Percentiles rank a stretch among this genome's conserved stretches.
Conservation (phyloP, 2,113 vertebrate species). For the Macquaria ambigua region DNA sequence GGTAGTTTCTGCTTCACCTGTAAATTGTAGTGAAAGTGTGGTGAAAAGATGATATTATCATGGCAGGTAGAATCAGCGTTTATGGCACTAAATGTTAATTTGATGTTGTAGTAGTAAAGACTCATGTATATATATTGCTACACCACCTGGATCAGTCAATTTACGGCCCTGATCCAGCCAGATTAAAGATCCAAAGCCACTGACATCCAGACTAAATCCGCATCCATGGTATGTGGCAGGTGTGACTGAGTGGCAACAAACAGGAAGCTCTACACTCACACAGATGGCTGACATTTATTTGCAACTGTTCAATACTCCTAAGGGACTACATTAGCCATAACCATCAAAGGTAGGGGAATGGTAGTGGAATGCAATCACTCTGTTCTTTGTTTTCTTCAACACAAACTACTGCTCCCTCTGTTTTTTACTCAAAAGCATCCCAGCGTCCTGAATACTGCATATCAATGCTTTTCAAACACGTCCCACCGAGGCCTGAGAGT, state of each 20-base stretch:
- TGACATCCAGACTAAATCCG: conserved; percentile 6
- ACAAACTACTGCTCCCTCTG: conserved; percentile 17
- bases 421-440: conserved; percentile 31
- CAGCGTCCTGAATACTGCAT: conserved; percentile 36
- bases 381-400: conserved; percentile 35
- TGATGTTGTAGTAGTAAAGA: not conserved
- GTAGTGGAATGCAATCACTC: conserved; percentile 36
- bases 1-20: not conserved
- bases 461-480: conserved; percentile 45
- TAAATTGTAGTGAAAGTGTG: not conserved
- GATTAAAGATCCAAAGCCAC: conserved; percentile 10
- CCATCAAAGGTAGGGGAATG: conserved; percentile 28
- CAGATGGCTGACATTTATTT: conserved; percentile 62
- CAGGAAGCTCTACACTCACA: conserved; percentile 9
- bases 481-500: conserved; percentile 29
- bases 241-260: conserved; percentile 12
- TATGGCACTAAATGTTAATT: not conserved
- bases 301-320: conserved; percentile 23
- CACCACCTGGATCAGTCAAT: not conserved
- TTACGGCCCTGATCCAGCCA: conserved; percentile 4
- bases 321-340: conserved; percentile 30
- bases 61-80: not conserved
- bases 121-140: not conserved
- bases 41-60: not conserved
- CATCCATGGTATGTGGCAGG: not conserved